Evolutionary conservation across 2,888 invertebrate species (phyloP).

Genomic region (Neoascia interrupta): DNA sequence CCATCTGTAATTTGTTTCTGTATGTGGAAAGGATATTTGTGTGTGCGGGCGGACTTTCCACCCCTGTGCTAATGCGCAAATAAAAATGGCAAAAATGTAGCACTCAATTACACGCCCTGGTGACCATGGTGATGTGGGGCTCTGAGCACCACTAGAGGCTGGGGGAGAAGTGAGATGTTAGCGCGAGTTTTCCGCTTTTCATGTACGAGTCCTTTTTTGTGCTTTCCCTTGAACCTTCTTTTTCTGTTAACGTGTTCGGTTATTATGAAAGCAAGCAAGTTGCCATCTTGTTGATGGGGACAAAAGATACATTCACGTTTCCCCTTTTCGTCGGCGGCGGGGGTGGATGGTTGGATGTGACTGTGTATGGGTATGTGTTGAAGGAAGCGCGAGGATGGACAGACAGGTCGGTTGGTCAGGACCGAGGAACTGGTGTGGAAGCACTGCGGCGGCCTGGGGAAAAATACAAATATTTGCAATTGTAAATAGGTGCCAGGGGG

Average conservation of each 20-base stretch:
- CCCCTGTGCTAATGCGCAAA: conserved; percentile 80
- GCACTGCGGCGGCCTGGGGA: conserved; percentile 61
- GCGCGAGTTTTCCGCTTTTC: conserved; percentile 48
- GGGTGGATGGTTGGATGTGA: conserved; percentile 4
- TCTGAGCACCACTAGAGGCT: conserved; percentile 14
- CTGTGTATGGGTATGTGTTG: conserved; percentile 39
- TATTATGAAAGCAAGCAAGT: conserved; percentile 79
- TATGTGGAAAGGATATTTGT: conserved; percentile 50
- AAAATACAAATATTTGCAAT: conserved; percentile 76
- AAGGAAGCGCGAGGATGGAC: conserved; percentile 50
- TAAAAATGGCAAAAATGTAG: conserved; percentile 80
- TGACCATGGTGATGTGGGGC: conserved; percentile 74
- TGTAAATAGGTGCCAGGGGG: conserved; percentile 76
- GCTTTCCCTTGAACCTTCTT: conserved; percentile 44
- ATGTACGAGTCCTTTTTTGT: conserved; percentile 69
- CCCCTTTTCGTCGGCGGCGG: conserved; percentile 49
- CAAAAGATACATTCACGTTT: conserved; percentile 74
- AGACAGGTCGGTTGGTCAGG: conserved; percentile 51
- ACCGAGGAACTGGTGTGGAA: conserved; percentile 2
- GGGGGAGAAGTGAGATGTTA: conserved; percentile 33
- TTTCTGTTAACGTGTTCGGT: conserved; percentile 70
- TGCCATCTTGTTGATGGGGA: conserved; percentile 80
- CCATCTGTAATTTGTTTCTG: conserved; percentile 67
- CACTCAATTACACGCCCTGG: conserved; percentile 80
- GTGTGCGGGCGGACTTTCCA: conserved; percentile 71